These are phyloP conservation scores for Merops nubicus DNA, from an alignment of 2,113 vertebrate genomes.

Conservation along the genomic window DNA sequence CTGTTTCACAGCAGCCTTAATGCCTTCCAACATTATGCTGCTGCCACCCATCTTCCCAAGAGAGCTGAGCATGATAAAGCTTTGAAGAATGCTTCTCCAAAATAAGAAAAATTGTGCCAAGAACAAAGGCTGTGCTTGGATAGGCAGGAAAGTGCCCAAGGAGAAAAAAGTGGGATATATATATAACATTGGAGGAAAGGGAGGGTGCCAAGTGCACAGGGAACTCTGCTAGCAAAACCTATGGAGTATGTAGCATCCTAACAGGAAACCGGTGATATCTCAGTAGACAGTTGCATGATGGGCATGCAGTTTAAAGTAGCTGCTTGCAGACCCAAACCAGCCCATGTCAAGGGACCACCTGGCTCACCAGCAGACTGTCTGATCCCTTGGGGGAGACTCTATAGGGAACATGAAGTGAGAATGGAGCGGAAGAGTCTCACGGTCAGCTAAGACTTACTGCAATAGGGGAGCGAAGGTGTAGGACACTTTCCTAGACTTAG, in stretches of 20 bases:
- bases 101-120: neutral
- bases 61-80: neutral
- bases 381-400: neutral
- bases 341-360: neutral
- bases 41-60: neutral
- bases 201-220: neutral
- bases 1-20: neutral
- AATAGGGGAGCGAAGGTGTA: neutral
- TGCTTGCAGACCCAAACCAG: neutral
- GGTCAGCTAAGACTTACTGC: neutral
- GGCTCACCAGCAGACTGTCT: neutral
- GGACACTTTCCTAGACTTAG: neutral
- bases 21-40: neutral
- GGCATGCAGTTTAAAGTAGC: neutral
- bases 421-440: neutral
- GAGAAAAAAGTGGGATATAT: neutral
- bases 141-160: neutral
- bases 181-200: neutral
- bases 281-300: neutral
- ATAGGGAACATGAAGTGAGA: fast-evolving
- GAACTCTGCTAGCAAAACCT: neutral
- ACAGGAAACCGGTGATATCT: neutral
- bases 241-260: neutral
- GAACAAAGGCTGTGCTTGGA: neutral
- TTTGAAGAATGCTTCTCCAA: neutral